Base-by-base conservation (phyloP, 2,888 invertebrate genomes). In the Eueremaeus valkanovi region DNA sequence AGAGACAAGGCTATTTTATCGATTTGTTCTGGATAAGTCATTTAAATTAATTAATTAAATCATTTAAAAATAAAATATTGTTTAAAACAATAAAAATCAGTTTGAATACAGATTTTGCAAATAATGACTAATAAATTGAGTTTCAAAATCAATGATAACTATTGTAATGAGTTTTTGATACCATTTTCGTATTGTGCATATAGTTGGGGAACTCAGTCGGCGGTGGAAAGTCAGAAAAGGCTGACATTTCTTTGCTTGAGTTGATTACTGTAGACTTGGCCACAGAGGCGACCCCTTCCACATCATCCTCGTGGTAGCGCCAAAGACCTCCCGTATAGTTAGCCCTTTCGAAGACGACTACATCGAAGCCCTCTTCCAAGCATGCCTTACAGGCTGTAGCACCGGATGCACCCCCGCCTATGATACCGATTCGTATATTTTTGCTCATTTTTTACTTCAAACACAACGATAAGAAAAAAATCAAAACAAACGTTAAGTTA, bases 351-450 rank as follows among this genome's bases (percentile, higher is more conserved):
- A 81, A 84, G 73, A 83, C 82, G 6, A 82, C 81, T 0, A 82
- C 81, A 13, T 80, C 80, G 18, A 83, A 76, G 16, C 80, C 81
- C 76, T 83, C 82, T 40, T 84, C 83, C 42, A 82, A 72, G 58
- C 83, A 83, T 33, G 81, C 79, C 78, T 84, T 84, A 40, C 83
- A 81, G 8, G 83, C 81, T 11, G 83, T 80, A 24, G 85, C 78
- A 5, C 84, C 84, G 70, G 83, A 82, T 21, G 82, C 81, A 5
- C 84, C 84, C 18, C 83, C 84, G 2, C 84, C 84, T 21, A 84
- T 80, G 21, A 84, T 79, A 42, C 77, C 77, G 27, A 80, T 78
- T 31, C 61, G n/a, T n/a, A n/a, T 61, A 5, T 31, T 31, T 3
- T 18, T 24, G 5, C 24, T 24, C 58, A 58, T 58, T 58, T 45